Evolutionary conservation across 2,797 vertebrate species (phyloP), one percentile per base, ranked within the genome.

Genomic region (Chanos chanos): DNA sequence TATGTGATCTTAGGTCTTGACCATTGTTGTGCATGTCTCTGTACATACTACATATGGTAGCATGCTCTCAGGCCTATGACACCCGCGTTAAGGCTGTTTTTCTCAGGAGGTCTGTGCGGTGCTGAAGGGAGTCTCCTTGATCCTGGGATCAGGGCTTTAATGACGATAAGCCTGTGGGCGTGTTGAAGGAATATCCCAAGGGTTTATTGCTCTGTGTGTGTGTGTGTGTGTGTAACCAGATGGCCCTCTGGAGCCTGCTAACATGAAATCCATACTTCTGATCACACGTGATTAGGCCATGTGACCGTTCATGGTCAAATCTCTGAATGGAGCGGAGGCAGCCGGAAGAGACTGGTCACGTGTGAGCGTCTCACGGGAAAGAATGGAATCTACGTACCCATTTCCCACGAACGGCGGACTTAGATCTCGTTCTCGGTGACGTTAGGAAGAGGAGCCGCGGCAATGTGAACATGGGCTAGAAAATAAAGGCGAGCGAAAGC

Each of bases 121-220:
- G 15, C 25, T 57, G 8, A 12, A 7, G 31, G 50, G 34, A 61
- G 54, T 33, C 25, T 54, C 9, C 55, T 64, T 67, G 55, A 71
- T 74, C 61, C 55, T 3, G 28, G 64, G 64, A 68, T 61, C 65
- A 65, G 22, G 37, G 53, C 43, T 63, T 65, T 71, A 61, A 64
- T 50, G 33, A 28, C 39, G 50, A 51, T 74, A 58, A 71, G 36
- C 53, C 56, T 24, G 25, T 36, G 40, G 8, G 25, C 3, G 9
- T 37, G 51, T 51, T 48, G 36, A 18, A 62, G 34, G 30, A 18
- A 40, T 28, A 16, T 56, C 40, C 57, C 18, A 0, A 7, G 37
- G 34, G 43, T 57, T 56, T 53, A 45, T 24, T 48, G 37, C 41
- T 54, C 30, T 13, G 31, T n/a, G 16, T 12, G 18, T 9, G 49